phyloP scores from a whole-genome alignment of 2,113 vertebrate genomes.

The Phrynosoma blainvillii region DNA sequence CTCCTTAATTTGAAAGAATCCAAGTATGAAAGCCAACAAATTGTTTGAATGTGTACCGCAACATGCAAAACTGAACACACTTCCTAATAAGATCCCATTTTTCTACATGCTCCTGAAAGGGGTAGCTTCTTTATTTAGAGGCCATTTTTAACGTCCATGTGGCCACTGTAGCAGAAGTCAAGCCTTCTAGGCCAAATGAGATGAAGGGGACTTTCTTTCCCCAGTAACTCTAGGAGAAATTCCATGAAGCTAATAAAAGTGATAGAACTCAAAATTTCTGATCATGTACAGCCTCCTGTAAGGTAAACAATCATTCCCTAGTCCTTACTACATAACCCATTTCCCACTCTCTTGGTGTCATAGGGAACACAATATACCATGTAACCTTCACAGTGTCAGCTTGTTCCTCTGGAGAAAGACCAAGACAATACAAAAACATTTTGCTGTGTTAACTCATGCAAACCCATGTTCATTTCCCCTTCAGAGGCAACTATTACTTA shows the following conservation, averaged over 20 bases:
- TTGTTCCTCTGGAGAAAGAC: too few relatives aligned
- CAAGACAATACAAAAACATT: too few relatives aligned
- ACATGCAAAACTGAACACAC: not conserved
- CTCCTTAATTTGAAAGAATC: not conserved
- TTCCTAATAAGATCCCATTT: not conserved
- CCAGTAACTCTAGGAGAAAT: not conserved
- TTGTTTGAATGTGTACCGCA: rapidly evolving
- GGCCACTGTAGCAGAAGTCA: not conserved
- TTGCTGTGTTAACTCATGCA: too few relatives aligned
- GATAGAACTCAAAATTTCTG: not conserved
- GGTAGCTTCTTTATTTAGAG: not conserved
- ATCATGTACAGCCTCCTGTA: too few relatives aligned
- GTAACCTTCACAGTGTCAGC: too few relatives aligned
- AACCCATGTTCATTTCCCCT: too few relatives aligned
- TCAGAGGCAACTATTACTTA: not conserved
- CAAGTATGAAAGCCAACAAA: not conserved
- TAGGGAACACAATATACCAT: too few relatives aligned
- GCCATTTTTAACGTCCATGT: not conserved
- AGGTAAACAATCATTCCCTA: too few relatives aligned
- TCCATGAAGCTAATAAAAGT: not conserved
- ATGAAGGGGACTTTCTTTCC: too few relatives aligned
- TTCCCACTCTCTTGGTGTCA: too few relatives aligned
- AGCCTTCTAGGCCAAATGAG: not conserved
- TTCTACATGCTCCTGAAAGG: not conserved
- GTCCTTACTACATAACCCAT: too few relatives aligned